phyloP scores from a whole-genome alignment of 2,797 vertebrate genomes.

The Lacerta viridis region DNA sequence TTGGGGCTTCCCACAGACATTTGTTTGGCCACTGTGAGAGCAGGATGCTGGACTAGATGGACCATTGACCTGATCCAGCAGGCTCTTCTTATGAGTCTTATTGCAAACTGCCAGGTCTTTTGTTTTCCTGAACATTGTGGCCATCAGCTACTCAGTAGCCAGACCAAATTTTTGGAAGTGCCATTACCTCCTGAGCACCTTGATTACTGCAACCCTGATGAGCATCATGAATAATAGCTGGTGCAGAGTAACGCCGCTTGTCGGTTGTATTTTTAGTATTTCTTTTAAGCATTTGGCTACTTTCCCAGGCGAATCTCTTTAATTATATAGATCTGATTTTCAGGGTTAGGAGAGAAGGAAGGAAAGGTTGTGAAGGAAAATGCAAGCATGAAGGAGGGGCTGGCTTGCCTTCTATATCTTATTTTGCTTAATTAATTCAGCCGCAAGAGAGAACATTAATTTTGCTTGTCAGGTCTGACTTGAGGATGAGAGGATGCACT shows the following conservation, averaged over 20 bases:
- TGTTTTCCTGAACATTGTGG: background rate
- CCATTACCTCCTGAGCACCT: background rate
- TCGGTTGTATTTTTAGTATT: conserved; percentile 45
- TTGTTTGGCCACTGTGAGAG: no score
- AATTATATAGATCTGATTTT: conserved; percentile 13
- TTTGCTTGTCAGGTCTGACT: conserved; percentile 71
- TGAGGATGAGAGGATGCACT: conserved; percentile 60
- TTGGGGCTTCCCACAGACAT: no score
- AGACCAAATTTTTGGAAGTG: background rate
- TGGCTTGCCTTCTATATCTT: conserved; percentile 36
- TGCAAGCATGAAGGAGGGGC: background rate
- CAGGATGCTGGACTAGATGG: no score
- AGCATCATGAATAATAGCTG: background rate
- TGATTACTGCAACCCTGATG: background rate
- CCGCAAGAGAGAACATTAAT: conserved; percentile 66
- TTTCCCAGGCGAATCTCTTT: conserved; percentile 53
- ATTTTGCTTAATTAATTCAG: conserved; percentile 45
- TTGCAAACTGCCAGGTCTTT: background rate
- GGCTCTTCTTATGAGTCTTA: background rate
- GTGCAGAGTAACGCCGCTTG: conserved; percentile 33
- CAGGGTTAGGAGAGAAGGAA: conserved; percentile 5
- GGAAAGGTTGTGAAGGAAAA: background rate
- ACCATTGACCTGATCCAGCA: no score
- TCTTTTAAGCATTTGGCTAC: conserved; percentile 30
- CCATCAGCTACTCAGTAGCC: background rate